These are phyloP conservation scores for Glaucomys volans DNA, from an alignment of 2,113 vertebrate genomes.

Conservation along the genomic window DNA sequence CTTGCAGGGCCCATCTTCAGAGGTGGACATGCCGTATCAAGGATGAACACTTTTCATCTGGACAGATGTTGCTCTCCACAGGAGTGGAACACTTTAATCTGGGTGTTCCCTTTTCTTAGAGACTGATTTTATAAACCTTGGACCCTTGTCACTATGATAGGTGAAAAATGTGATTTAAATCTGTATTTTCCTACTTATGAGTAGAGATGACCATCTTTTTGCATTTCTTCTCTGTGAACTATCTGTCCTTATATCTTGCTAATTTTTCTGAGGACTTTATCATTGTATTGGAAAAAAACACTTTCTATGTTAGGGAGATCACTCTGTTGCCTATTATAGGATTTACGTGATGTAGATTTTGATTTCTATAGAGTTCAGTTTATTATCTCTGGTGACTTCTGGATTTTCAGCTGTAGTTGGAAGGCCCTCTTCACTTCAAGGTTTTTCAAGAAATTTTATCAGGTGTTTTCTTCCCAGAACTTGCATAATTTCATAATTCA, in stretches of 20 bases:
- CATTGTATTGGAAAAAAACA: background rate
- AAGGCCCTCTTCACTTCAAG: conserved; percentile 15
- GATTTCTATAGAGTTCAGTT: background rate
- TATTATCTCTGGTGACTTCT: background rate
- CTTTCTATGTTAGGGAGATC: background rate
- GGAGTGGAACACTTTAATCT: background rate
- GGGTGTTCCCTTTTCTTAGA: background rate
- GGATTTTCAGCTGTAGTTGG: conserved; percentile 7
- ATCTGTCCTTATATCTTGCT: background rate
- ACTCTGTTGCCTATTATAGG: background rate
- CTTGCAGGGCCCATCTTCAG: background rate
- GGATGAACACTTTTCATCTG: background rate
- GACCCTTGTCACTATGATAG: background rate
- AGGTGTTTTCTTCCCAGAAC: background rate
- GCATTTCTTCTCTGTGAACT: background rate
- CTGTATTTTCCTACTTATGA: background rate
- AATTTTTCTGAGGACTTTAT: background rate
- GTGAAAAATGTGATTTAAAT: background rate
- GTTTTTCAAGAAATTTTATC: conserved; percentile 3
- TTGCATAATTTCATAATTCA: conserved; percentile 37
- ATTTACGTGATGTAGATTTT: background rate
- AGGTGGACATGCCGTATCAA: background rate
- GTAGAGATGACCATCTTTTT: background rate
- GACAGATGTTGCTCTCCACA: background rate
- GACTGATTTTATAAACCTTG: background rate